These are phyloP conservation scores for Galaxea fascicularis DNA, from an alignment of 92 coral and sea anemone species.

Conservation along the genomic window DNA sequence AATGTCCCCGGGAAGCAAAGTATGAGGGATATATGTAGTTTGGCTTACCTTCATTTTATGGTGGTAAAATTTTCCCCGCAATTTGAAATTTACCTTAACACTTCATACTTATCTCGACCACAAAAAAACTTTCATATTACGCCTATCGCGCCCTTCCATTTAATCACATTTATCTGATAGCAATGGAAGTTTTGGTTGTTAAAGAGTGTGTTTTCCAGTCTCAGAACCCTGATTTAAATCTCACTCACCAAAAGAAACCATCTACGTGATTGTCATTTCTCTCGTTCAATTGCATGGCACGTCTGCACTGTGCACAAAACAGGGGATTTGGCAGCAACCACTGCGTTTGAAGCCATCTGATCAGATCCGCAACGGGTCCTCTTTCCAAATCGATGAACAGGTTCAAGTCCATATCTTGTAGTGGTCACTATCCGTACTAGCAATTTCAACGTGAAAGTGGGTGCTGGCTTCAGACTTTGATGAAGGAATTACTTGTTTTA, in stretches of 20 bases:
- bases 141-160: background rate
- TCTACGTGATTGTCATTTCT: slow-evolving; percentile 27
- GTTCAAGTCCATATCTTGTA: background rate
- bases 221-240: background rate
- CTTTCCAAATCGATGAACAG: slow-evolving; percentile 18
- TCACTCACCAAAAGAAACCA: slow-evolving; percentile 35
- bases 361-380: slow-evolving; percentile 23
- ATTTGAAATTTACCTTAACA: no score
- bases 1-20: no score
- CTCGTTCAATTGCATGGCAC: slow-evolving; percentile 31
- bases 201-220: background rate
- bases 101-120: background rate
- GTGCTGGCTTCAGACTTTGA: no score
- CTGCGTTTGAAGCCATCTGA: slow-evolving; percentile 36
- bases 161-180: background rate
- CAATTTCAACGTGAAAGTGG: no score
- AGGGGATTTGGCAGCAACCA: slow-evolving; percentile 36
- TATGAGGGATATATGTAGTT: no score
- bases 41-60: no score
- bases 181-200: background rate
- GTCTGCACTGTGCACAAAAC: slow-evolving; percentile 30
- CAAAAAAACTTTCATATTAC: background rate
- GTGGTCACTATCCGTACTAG: background rate
- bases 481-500: no score
- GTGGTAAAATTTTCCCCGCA: no score